Conservation (phyloP, 1,140 invertebrate species). For the Mya arenaria region DNA sequence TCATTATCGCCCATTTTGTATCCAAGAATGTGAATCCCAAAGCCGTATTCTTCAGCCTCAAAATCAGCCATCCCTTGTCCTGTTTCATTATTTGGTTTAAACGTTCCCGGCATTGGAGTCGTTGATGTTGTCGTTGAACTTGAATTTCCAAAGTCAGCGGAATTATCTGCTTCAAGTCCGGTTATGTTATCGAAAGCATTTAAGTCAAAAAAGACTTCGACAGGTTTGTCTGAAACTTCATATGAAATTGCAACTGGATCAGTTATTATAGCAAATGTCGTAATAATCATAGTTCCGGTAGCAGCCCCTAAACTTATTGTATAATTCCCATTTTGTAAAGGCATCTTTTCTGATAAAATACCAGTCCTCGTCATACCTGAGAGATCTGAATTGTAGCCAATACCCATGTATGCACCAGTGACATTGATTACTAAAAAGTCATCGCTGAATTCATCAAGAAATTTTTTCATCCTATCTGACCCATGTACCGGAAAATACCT, state of each 20-base stretch:
- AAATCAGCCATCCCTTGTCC: not conserved
- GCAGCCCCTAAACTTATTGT: not conserved
- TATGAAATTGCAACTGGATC: slow-evolving; percentile 10
- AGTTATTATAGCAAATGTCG: slow-evolving; percentile 8
- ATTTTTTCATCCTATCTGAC: not conserved
- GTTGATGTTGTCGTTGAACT: not conserved
- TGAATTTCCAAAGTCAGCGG: not conserved
- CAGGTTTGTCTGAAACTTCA: slow-evolving; percentile 6
- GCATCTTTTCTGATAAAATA: not conserved
- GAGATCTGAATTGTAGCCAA: slow-evolving; percentile 32
- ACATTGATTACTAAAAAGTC: slow-evolving; percentile 11
- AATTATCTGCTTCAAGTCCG: slow-evolving; percentile 3
- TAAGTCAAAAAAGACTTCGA: slow-evolving; percentile 13
- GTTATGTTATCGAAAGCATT: slow-evolving; percentile 31
- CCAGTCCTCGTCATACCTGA: slow-evolving; percentile 6
- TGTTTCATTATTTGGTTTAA: not conserved
- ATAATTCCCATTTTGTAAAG: slow-evolving; percentile 12
- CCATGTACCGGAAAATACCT: not conserved
- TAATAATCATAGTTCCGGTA: not conserved
- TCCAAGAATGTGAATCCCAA: slow-evolving; percentile 25
- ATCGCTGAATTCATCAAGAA: slow-evolving; percentile 3
- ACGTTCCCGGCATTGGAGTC: not conserved
- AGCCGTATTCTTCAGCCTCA: slow-evolving; percentile 22
- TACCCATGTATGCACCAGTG: slow-evolving; percentile 17
- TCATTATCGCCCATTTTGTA: slow-evolving; percentile 8